phyloP scores from a whole-genome alignment of 2,888 invertebrate genomes.

The Lasioglossum zephyrum region DNA sequence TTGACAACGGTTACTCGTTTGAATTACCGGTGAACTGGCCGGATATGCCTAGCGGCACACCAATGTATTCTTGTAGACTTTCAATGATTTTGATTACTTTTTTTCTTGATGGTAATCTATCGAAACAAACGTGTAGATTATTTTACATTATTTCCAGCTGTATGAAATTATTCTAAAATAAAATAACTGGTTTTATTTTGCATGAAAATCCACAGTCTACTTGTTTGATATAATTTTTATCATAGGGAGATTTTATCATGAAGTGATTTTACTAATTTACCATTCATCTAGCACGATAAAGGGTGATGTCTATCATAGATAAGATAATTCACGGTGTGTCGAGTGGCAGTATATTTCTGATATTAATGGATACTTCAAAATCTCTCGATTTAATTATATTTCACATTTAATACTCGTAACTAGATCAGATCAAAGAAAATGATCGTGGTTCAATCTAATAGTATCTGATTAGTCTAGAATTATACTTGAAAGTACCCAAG shows the following conservation, averaged over 20 bases:
- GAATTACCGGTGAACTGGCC: background rate
- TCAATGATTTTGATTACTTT: background rate
- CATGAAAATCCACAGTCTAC: background rate
- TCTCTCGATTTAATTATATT: background rate
- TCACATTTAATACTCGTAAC: background rate
- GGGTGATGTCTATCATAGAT: conserved; percentile 4
- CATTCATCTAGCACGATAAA: background rate
- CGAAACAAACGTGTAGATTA: background rate
- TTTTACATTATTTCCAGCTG: background rate
- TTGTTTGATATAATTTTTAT: background rate
- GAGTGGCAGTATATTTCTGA: background rate
- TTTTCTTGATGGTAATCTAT: background rate
- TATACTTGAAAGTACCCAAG: background rate
- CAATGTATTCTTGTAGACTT: background rate
- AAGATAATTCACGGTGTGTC: background rate
- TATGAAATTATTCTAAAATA: background rate
- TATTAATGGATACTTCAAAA: background rate
- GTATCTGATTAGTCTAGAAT: background rate
- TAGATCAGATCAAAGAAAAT: background rate
- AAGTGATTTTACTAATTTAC: too few relatives aligned
- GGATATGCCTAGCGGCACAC: background rate
- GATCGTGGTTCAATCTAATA: background rate
- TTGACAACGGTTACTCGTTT: background rate
- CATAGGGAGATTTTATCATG: background rate
- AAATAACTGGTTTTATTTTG: too few relatives aligned